These are phyloP conservation scores for Heliconius hermathena DNA, from an alignment of 1,140 invertebrate species.

Conservation along the genomic window DNA sequence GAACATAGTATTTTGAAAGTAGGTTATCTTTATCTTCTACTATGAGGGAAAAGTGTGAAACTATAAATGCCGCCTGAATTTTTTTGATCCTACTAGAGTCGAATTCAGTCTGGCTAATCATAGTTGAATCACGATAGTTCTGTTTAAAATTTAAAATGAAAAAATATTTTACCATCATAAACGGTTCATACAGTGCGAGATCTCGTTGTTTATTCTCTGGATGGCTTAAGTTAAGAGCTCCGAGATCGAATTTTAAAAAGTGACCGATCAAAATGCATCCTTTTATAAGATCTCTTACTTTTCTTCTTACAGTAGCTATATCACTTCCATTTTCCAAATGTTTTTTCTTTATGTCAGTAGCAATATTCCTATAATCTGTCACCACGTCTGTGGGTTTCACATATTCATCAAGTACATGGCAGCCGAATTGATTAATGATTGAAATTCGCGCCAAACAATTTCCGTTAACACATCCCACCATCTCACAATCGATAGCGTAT, in stretches of 20 bases:
- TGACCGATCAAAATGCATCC: slow-evolving; percentile 36
- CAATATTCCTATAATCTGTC: slow-evolving; percentile 30
- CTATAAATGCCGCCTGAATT: no score
- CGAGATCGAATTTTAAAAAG: slow-evolving; percentile 33
- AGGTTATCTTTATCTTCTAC: no score
- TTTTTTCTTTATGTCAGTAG: slow-evolving; percentile 22
- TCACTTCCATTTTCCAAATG: slow-evolving; percentile 23
- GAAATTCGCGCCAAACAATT: slow-evolving; percentile 34
- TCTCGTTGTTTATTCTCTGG: slow-evolving; percentile 28
- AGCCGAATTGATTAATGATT: slow-evolving; percentile 24
- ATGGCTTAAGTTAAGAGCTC: slow-evolving; percentile 20
- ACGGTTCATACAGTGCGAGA: slow-evolving; percentile 30
- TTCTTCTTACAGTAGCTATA: neutral
- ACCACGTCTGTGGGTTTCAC: slow-evolving; percentile 32
- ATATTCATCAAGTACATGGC: slow-evolving; percentile 27
- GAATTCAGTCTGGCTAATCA: no score
- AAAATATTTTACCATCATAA: neutral
- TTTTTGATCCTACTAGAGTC: no score
- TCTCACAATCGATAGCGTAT: slow-evolving; percentile 40
- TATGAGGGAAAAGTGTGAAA: no score
- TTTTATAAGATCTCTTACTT: slow-evolving; percentile 13
- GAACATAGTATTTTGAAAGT: no score
- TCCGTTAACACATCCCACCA: slow-evolving; percentile 29
- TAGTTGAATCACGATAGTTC: no score
- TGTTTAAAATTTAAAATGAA: neutral